phyloP scores from a whole-genome alignment of 2,888 invertebrate species.

The Drosophila meridionalis region DNA sequence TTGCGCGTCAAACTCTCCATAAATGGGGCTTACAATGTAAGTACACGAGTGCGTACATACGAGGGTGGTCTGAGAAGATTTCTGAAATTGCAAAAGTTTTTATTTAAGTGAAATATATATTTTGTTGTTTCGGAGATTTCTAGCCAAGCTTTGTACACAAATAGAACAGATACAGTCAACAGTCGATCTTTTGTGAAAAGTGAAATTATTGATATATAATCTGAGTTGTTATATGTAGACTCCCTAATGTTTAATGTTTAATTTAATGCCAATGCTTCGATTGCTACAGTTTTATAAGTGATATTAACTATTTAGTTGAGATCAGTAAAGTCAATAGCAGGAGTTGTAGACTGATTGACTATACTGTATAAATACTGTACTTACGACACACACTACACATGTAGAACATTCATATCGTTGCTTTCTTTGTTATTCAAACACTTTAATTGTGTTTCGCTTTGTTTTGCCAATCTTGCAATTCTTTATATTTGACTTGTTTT shows the following conservation, averaged over 20 bases:
- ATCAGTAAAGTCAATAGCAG: neutral
- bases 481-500: conserved; percentile 1
- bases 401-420: neutral
- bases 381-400: neutral
- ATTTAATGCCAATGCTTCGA: too few species aligned
- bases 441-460: conserved; percentile 9
- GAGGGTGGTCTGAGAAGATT: neutral
- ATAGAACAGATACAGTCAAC: neutral
- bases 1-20: conserved; percentile 29
- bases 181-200: neutral
- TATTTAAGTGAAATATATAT: neutral
- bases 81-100: neutral
- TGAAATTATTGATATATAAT: neutral
- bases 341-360: neutral
- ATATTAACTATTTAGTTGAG: neutral
- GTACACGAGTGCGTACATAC: conserved; percentile 9
- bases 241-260: too few species aligned
- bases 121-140: neutral
- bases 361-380: neutral
- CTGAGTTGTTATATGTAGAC: neutral
- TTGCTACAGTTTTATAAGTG: neutral
- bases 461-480: conserved; percentile 8
- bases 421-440: neutral
- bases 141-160: neutral
- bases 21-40: conserved; percentile 64